Conservation (phyloP, 2,113 vertebrate species). For the Dipodomys ordii region DNA sequence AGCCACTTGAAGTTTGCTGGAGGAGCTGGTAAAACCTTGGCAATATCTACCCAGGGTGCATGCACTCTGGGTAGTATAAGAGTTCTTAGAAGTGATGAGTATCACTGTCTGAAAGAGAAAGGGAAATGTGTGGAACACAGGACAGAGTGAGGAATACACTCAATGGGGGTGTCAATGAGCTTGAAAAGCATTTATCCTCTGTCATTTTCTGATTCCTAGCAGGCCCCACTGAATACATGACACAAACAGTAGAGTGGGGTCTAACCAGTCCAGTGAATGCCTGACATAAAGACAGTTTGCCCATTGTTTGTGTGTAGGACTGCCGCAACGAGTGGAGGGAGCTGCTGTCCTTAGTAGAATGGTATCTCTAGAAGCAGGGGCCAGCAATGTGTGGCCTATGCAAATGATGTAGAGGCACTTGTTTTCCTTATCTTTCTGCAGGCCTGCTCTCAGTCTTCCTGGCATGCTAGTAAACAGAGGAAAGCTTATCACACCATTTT, state of each 20-base stretch:
- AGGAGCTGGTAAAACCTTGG: too few species aligned
- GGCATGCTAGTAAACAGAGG: not conserved
- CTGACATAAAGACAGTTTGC: not conserved
- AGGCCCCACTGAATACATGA: not conserved
- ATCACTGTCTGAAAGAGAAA: accelerated
- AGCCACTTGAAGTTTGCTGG: too few species aligned
- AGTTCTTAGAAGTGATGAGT: not conserved
- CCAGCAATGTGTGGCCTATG: accelerated
- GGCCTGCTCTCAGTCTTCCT: not conserved
- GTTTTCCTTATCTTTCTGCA: not conserved
- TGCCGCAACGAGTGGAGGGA: not conserved
- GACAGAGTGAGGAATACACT: accelerated
- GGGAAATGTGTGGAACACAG: not conserved
- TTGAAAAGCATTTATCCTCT: not conserved
- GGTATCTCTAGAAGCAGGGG: not conserved
- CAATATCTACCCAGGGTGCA: not conserved
- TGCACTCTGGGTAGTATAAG: not conserved
- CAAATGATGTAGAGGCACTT: accelerated
- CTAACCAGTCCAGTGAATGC: not conserved
- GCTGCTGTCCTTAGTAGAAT: not conserved
- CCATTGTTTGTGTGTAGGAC: not conserved
- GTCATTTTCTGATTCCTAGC: not conserved
- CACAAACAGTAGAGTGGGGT: not conserved
- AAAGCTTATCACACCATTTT: not conserved
- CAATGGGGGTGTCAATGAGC: too few species aligned